phyloP scores from a whole-genome alignment of 2,113 vertebrate genomes.

The Cisticola juncidis region DNA sequence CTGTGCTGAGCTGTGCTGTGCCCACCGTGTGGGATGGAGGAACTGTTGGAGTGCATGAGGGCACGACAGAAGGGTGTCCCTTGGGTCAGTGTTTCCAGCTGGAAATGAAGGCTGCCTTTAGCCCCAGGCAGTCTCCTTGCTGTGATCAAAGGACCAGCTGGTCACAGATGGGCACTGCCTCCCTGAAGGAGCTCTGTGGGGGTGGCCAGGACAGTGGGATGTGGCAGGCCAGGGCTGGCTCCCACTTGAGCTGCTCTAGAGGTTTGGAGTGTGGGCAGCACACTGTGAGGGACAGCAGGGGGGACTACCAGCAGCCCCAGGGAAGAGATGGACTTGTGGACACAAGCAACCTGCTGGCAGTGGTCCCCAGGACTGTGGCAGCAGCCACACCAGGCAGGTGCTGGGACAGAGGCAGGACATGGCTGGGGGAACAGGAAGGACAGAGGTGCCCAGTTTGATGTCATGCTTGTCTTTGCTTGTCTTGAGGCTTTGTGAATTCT shows the following conservation, averaged over 20 bases:
- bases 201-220: not conserved
- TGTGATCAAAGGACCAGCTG: not conserved
- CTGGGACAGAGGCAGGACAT: not conserved
- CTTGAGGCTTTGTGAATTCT: not conserved
- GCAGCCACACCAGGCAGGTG: not conserved
- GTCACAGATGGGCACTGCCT: not conserved
- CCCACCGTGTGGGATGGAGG: not conserved
- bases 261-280: not conserved
- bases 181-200: not conserved
- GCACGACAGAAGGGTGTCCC: fast-evolving
- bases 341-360: fast-evolving
- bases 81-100: not conserved
- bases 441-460: not conserved
- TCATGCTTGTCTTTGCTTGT: not conserved
- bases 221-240: not conserved
- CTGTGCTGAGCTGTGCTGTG: not conserved
- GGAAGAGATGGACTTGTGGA: not conserved
- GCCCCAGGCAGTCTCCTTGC: not conserved
- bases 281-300: no score
- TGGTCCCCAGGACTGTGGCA: not conserved
- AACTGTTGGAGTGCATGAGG: fast-evolving
- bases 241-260: not conserved
- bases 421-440: not conserved
- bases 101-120: not conserved
- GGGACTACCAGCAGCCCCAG: not conserved